These are phyloP conservation scores for Orius insidiosus DNA, from an alignment of 1,140 invertebrate genomes.

Conservation along the genomic window DNA sequence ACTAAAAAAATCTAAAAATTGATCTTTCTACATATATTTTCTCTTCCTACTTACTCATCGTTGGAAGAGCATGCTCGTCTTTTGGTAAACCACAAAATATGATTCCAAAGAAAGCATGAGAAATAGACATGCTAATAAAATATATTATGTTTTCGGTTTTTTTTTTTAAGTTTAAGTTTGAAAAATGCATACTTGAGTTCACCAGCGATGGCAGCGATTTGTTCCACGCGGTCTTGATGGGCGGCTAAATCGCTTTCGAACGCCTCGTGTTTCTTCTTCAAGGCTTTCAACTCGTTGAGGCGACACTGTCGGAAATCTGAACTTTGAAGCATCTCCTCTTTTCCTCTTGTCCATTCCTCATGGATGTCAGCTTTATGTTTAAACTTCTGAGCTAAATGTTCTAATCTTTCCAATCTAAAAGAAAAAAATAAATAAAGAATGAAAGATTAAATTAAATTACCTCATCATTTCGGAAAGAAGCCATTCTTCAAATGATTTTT, in stretches of 20 bases:
- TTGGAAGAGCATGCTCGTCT: not conserved
- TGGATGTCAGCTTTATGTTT: slow-evolving; percentile 98
- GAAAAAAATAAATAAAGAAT: no score
- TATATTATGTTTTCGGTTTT: no score
- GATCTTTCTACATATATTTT: not conserved
- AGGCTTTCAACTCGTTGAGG: slow-evolving; percentile 88
- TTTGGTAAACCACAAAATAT: not conserved
- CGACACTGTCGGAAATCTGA: slow-evolving; percentile 92
- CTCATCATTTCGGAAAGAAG: slow-evolving; percentile 96
- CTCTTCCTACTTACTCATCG: not conserved
- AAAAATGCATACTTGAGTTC: slow-evolving; percentile 74
- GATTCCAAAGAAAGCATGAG: slow-evolving; percentile 1
- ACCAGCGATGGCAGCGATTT: slow-evolving; percentile 97
- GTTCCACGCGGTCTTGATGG: slow-evolving; percentile 94
- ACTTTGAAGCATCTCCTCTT: slow-evolving; percentile 91
- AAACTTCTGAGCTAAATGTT: slow-evolving; percentile 98
- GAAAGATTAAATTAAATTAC: no score
- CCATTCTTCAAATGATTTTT: slow-evolving; percentile 99
- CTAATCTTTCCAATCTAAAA: slow-evolving; percentile 77
- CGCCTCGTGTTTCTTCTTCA: slow-evolving; percentile 99
- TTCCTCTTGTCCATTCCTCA: slow-evolving; percentile 88
- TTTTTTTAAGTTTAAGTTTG: not conserved
- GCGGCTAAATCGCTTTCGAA: slow-evolving; percentile 97
- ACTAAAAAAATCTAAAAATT: no score
- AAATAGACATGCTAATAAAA: not conserved